Base-by-base conservation (phyloP, 2,113 vertebrate species). In the Grammomys surdaster region DNA sequence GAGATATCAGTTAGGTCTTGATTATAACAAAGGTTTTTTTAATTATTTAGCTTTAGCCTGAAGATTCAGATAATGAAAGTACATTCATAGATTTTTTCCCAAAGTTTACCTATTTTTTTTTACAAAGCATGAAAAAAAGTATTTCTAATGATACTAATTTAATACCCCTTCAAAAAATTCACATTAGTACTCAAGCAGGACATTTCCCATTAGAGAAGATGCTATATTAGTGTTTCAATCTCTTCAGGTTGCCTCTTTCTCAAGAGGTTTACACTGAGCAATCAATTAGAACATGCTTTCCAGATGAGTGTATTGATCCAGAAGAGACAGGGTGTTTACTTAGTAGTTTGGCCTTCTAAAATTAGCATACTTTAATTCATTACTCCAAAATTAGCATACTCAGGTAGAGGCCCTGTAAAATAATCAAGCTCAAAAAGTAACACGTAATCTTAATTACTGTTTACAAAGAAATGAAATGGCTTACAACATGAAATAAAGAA, bases 401-500 rank as follows among this genome's bases (percentile, higher is more conserved):
- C 67, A 67, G 91, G 96, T 91, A 36, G 33, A 11, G 69, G 24
- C 33, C 73, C 17, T 95, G 43, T 26, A 31, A 58, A 88, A 86
- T 88, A 91, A 89, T 73, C 58, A 78, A 88, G 9, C 78, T 94
- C 78, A 81, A 67, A 96, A 95, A 65, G 0, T 24, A 77, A 7
- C 0, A 89, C 97, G 89, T 96, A 48, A 2, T 90, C 69, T 90
- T 96, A 73, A 90, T 96, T 13, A 6, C 73, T 84, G 92, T 84
- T 90, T 97, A 89, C 67, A 97, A 48, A 89, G 88, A 77, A 97
- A 96, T 90, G 82, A 9, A 46, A 0, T 20, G 95, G 46, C 91
- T 97, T 96, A 48, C 70, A 86, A 95, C 95, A 84, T 94, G 22
- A 70, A 94, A 70, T 91, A 93, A 97, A 98, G 97, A 63, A 97